Conservation (phyloP, 2,113 vertebrate species). For the Phasianus colchicus region DNA sequence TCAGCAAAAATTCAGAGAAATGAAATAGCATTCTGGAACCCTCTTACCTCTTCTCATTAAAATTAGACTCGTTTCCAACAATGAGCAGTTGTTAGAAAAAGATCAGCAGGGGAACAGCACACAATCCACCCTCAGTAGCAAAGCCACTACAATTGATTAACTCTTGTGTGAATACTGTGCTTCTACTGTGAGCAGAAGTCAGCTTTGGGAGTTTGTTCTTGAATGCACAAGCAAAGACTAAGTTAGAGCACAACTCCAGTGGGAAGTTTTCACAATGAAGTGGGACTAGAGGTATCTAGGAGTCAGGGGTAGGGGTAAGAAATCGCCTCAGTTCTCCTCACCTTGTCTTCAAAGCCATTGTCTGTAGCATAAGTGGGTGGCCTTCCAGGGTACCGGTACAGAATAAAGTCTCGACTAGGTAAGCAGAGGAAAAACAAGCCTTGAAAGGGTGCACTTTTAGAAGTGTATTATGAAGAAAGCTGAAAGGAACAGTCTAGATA, state of each 20-base stretch:
- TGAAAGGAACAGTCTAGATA: neutral
- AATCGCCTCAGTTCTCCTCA: constrained; percentile 61
- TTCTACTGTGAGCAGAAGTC: neutral
- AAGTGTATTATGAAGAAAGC: accelerated
- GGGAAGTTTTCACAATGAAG: neutral
- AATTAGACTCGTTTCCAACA: neutral
- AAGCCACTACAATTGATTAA: neutral
- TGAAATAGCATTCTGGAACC: neutral
- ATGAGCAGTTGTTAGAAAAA: neutral
- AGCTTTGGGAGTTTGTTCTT: neutral
- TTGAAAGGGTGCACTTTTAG: neutral
- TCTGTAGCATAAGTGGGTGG: constrained; percentile 86
- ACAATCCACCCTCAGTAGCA: neutral
- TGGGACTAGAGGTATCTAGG: neutral
- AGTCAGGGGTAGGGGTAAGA: neutral
- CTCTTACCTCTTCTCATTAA: neutral
- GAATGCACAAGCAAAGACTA: neutral
- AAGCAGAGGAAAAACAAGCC: constrained; percentile 14
- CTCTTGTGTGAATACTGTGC: neutral
- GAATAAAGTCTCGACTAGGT: constrained; percentile 87
- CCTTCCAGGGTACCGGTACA: constrained; percentile 93
- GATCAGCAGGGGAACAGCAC: neutral
- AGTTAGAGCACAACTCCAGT: neutral
- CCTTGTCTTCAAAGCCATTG: constrained; percentile 88
- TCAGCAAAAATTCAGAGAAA: neutral